These are phyloP conservation scores for Zaprionus tsacasi DNA, from an alignment of 1,140 invertebrate genomes.

Conservation along the genomic window DNA sequence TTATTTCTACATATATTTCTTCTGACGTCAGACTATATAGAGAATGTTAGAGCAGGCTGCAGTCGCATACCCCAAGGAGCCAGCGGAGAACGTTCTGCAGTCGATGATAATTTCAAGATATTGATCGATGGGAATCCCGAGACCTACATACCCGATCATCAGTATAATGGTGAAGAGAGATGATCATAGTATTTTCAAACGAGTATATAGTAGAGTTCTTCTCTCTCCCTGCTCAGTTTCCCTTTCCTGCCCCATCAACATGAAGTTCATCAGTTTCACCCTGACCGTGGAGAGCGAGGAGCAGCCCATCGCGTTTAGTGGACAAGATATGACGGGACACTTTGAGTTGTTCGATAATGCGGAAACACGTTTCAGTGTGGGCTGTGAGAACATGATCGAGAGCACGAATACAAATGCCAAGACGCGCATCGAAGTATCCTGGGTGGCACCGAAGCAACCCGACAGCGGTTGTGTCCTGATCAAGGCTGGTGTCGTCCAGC, in stretches of 20 bases:
- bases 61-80: constrained; percentile 70
- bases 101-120: constrained; percentile 86
- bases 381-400: constrained; percentile 90
- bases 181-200: background rate
- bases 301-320: constrained; percentile 49
- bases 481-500: constrained; percentile 93
- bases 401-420: constrained; percentile 90
- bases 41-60: constrained; percentile 39
- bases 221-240: constrained; percentile 53
- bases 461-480: constrained; percentile 91
- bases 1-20: constrained; percentile 23
- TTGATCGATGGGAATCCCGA: constrained; percentile 87
- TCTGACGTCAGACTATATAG: background rate
- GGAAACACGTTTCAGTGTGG: constrained; percentile 88
- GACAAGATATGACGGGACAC: constrained; percentile 84
- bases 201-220: background rate
- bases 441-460: constrained; percentile 90
- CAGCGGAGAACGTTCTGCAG: constrained; percentile 72
- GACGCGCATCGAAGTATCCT: constrained; percentile 87
- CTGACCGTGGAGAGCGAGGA: constrained; percentile 87
- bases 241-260: constrained; percentile 66
- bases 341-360: constrained; percentile 88
- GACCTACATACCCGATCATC: constrained; percentile 88
- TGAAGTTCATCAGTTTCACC: constrained; percentile 90
- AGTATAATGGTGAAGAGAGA: constrained; percentile 86